Percentiles rank a stretch among this genome's conserved stretches.
phyloP scores from a whole-genome alignment of 2,888 invertebrate species.

The Atherix ibis region DNA sequence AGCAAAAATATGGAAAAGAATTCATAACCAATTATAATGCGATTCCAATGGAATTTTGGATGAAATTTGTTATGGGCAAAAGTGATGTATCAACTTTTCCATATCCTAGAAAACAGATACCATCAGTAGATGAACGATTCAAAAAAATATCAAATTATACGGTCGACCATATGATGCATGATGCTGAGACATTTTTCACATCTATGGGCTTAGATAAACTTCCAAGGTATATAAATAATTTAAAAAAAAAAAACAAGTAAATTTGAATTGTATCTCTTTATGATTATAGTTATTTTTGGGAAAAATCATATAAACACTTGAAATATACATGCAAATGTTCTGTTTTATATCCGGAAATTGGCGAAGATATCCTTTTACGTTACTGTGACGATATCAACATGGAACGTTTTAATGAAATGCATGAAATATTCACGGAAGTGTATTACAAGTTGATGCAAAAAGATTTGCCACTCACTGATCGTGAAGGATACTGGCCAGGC shows the following conservation, averaged over 20 bases:
- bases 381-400: neutral
- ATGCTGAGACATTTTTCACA: neutral
- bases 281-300: too few relatives aligned
- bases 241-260: neutral
- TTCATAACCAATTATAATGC: constrained; percentile 47
- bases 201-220: neutral
- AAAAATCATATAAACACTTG: too few relatives aligned
- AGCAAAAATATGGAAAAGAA: constrained; percentile 49
- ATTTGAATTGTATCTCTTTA: too few relatives aligned
- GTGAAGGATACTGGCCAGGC: neutral
- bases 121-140: constrained; percentile 15
- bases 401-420: neutral
- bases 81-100: too few relatives aligned
- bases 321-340: too few relatives aligned
- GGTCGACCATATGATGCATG: neutral
- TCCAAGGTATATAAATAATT: neutral
- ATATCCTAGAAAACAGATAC: constrained; percentile 46
- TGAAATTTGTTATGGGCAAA: constrained; percentile 33
- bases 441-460: neutral
- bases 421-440: neutral
- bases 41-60: constrained; percentile 61
- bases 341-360: too few relatives aligned
- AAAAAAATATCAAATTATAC: neutral
- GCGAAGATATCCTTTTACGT: too few relatives aligned
- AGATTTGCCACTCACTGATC: neutral